Base-by-base conservation (phyloP, 2,888 invertebrate species). In the Pogonocherus hispidulus region DNA sequence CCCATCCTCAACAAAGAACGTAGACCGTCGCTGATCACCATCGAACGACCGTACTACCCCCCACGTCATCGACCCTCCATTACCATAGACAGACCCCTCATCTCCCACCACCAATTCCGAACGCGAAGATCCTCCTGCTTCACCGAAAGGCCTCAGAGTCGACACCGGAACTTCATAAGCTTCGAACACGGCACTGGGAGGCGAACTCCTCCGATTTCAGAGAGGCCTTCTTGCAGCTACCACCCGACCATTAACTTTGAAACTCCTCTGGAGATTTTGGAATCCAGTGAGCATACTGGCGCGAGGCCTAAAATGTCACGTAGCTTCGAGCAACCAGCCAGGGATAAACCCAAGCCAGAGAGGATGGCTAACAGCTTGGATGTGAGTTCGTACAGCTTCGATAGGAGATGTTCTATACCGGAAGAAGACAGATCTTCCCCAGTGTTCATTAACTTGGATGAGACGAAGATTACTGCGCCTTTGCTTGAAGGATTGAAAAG, bases 101-200 rank as follows among this genome's bases (percentile, higher is more conserved):
- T 73, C 9, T 63, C 73, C 11, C 74, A 75, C 52, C 75, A 76
- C 22, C 75, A 73, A 11, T 65, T 70, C 37, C 75, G 73, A 27
- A 70, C 66, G 49, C 77, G 85, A 22, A 77, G 85, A 47, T 81
- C 83, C 52, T 86, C 86, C 14, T 85, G 86, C 72, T 83, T 83
- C 66, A 79, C 81, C 1, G 84, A 84, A 63, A 77, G 80, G 9
- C 73, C 69, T 19, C 70, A 77, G 22, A 55, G 66, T 3, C 76
- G 82, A 14, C 82, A 84, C 63, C 77, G 82, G 62, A 84, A 85
- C 72, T 85, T 84, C 74, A 83, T 81, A 65, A 85, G 85, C 71
- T 84, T 84, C 75, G 85, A 85, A 59, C 83, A 84, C 66, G 78
- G 35, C 20, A 19, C 81, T 16, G 72, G 69, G 22, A 52, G 71